These are phyloP conservation scores for Drosophila testacea DNA, from an alignment of 2,888 invertebrate genomes.

Conservation along the genomic window DNA sequence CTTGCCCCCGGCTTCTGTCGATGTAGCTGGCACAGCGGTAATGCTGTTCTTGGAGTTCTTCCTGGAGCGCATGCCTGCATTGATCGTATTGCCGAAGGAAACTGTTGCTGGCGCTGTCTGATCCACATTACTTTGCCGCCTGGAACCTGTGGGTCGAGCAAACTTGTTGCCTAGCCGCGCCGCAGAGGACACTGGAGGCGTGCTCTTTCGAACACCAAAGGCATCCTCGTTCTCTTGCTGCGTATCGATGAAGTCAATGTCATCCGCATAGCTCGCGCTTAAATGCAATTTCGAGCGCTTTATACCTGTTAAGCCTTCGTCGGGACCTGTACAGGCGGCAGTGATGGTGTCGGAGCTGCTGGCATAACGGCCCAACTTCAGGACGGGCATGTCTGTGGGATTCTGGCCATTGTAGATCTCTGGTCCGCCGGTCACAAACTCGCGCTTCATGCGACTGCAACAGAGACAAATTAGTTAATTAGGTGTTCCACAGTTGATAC, in stretches of 20 bases:
- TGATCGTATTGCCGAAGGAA: slow-evolving; percentile 48
- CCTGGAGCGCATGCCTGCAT: slow-evolving; percentile 78
- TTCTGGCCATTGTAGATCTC: slow-evolving; percentile 89
- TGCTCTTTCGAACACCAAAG: slow-evolving; percentile 83
- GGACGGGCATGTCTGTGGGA: slow-evolving; percentile 90
- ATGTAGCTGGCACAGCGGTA: slow-evolving; percentile 34
- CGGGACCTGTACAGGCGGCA: slow-evolving; percentile 93
- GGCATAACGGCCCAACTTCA: slow-evolving; percentile 86
- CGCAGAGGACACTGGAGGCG: slow-evolving; percentile 51
- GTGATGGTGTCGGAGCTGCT: slow-evolving; percentile 87
- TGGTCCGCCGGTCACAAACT: slow-evolving; percentile 80
- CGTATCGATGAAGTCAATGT: slow-evolving; percentile 91
- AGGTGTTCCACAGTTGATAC: neutral
- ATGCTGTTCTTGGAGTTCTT: slow-evolving; percentile 83
- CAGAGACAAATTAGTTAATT: neutral
- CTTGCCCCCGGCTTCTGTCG: slow-evolving; percentile 59
- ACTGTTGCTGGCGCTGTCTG: slow-evolving; percentile 69
- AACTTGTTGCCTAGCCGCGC: slow-evolving; percentile 79
- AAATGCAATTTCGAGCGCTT: slow-evolving; percentile 89
- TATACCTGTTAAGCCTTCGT: slow-evolving; percentile 91
- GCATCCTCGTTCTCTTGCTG: slow-evolving; percentile 84
- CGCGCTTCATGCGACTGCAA: slow-evolving; percentile 82
- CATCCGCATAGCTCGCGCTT: slow-evolving; percentile 88
- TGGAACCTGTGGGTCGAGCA: slow-evolving; percentile 63
- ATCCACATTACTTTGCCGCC: slow-evolving; percentile 63